phyloP scores from a whole-genome alignment of 2,797 vertebrate species.

The Muscicapa comitata region DNA sequence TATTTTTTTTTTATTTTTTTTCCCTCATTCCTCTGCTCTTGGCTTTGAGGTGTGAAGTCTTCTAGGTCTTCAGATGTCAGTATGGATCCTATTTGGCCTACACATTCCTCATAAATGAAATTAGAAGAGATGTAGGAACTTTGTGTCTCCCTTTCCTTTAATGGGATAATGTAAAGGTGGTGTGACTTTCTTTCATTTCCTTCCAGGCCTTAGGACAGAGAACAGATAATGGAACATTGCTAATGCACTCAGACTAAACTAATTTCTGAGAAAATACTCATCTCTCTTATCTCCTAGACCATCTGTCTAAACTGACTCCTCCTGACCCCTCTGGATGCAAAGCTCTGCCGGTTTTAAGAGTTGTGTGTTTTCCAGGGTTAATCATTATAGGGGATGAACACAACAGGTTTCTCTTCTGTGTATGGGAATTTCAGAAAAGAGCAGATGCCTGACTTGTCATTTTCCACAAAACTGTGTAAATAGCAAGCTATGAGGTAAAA shows the following conservation, averaged over 20 bases:
- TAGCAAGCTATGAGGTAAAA: constrained; percentile 42
- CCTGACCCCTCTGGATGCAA: background rate
- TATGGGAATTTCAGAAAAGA: background rate
- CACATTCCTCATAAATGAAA: background rate
- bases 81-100: background rate
- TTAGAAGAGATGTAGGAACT: background rate
- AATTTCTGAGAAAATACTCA: background rate
- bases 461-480: background rate
- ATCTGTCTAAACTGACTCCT: background rate
- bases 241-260: background rate
- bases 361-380: background rate
- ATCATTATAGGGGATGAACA: background rate
- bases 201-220: background rate
- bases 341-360: background rate
- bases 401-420: background rate
- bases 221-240: background rate
- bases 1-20: background rate
- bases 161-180: background rate
- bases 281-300: background rate
- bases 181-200: background rate
- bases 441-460: background rate
- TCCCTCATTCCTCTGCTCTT: background rate
- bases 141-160: background rate
- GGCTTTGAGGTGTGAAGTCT: background rate
- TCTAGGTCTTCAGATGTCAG: background rate